Base-by-base conservation (phyloP, 92 coral and sea anemone species). In the Siderastrea radians region DNA sequence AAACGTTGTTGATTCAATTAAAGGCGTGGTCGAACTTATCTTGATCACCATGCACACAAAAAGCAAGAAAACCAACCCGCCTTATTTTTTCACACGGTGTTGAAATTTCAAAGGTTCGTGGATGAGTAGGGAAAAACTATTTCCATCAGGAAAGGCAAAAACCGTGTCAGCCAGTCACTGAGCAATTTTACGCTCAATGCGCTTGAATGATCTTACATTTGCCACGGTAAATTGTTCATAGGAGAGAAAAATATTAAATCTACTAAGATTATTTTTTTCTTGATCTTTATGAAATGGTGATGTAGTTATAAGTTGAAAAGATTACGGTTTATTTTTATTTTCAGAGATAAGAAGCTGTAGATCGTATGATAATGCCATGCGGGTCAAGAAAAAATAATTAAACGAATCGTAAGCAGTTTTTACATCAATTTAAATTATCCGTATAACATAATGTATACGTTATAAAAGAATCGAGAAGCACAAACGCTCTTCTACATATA, bases 181-280 rank as follows among this genome's bases (percentile, higher is more conserved):
- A 43, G 19, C 73, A 81, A 84, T 74, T 84, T 64, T 74, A 44
- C 52, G 73, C 77, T 73, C 11, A 38, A 51, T 53, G 62, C 57
- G 80, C 72, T 74, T 73, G 80, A 74, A 52, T 74, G 72, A 63
- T 63, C 61, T 74, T 69, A 70, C 78, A 58, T 82, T 48, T 5
- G 15, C 12, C 6, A 49, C 11, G 8, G 17, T 10, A 62, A 13
- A 17, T 48, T 60, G 26, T 2, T 17, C 46, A 8, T 49, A 10
- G 49, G 47, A 43, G 72, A 67, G 12, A 38, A 43, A 65, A 10
- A 45, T 44, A 12, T 67, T 26, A 5, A 4, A 8, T 55, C 61
- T 4, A 5, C 61, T 55, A 55, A 55, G 12, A 26, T 26, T 55
- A 2, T 11, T 7, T 55, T 55, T 55, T 3, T 55, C 57, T 53